Percentiles rank a stretch among this genome's conserved stretches.
phyloP scores from a whole-genome alignment of 2,797 vertebrate genomes.

The Amblyopsis hoosieri region DNA sequence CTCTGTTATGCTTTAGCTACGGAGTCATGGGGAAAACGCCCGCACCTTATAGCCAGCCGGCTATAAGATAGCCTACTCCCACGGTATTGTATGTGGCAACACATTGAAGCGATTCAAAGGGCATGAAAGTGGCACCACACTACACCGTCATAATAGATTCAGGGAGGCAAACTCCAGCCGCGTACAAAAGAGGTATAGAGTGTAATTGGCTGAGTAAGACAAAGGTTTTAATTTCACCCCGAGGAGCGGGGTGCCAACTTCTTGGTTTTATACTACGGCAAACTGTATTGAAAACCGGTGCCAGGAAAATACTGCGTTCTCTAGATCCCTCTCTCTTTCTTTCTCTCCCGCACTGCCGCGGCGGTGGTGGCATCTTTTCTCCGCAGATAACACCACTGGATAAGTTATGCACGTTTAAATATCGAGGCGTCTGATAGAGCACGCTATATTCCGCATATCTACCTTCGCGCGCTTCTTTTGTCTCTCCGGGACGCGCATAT shows the following conservation, averaged over 20 bases:
- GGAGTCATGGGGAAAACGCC: conserved; percentile 15
- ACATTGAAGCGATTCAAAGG: conserved; percentile 11
- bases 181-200: conserved; percentile 61
- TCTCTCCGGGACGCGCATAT: conserved; percentile 44
- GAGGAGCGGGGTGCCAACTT: conserved; percentile 67
- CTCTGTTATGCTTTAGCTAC: conserved; percentile 30
- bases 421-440: conserved; percentile 49
- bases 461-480: conserved; percentile 40
- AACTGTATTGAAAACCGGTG: conserved; percentile 49
- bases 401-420: conserved; percentile 73
- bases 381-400: conserved; percentile 53
- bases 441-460: conserved; percentile 1
- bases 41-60: conserved; percentile 18
- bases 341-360: conserved; percentile 23
- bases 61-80: background rate
- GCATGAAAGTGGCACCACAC: conserved; percentile 31
- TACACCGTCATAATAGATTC: conserved; percentile 59
- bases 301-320: conserved; percentile 63
- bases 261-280: conserved; percentile 61
- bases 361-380: conserved; percentile 30
- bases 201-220: conserved; percentile 75
- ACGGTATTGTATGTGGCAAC: conserved; percentile 13
- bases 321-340: background rate
- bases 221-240: conserved; percentile 74
- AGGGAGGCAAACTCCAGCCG: conserved; percentile 48